Conservation (phyloP, 2,797 vertebrate genomes). For the Meriones psammophilus region DNA sequence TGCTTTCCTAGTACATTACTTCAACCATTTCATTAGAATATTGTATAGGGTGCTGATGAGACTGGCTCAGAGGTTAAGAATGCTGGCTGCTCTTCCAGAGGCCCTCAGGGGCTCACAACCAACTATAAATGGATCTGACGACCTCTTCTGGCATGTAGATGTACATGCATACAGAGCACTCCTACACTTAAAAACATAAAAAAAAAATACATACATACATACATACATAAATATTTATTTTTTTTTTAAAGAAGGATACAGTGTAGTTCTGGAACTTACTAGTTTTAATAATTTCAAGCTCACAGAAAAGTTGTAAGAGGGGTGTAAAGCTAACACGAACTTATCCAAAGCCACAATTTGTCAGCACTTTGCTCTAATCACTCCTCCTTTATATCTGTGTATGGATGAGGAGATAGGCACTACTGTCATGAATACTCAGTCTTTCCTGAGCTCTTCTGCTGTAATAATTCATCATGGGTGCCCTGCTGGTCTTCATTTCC, state of each 20-base stretch:
- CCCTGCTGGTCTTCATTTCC: neutral
- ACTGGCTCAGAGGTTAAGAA: too few relatives aligned
- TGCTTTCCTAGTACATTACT: neutral
- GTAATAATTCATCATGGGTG: too few relatives aligned
- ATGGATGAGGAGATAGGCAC: accelerated
- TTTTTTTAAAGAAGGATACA: neutral
- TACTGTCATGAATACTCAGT: neutral
- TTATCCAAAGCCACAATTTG: neutral
- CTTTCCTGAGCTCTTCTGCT: neutral
- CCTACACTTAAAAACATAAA: too few relatives aligned
- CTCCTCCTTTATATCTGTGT: neutral
- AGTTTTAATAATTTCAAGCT: constrained; percentile 31
- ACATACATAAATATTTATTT: too few relatives aligned
- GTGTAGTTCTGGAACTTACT: neutral
- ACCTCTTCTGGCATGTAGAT: too few relatives aligned
- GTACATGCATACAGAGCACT: too few relatives aligned
- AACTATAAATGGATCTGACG: too few relatives aligned
- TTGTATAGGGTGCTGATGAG: too few relatives aligned
- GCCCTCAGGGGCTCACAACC: too few relatives aligned
- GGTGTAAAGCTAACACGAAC: neutral
- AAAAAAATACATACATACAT: too few relatives aligned
- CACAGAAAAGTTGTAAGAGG: neutral
- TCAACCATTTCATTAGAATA: neutral
- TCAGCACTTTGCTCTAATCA: neutral
- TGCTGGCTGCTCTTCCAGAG: too few relatives aligned